Evolutionary conservation across 2,888 invertebrate species (phyloP), one percentile per base, ranked within the genome.

Genomic region (Limulus polyphemus): DNA sequence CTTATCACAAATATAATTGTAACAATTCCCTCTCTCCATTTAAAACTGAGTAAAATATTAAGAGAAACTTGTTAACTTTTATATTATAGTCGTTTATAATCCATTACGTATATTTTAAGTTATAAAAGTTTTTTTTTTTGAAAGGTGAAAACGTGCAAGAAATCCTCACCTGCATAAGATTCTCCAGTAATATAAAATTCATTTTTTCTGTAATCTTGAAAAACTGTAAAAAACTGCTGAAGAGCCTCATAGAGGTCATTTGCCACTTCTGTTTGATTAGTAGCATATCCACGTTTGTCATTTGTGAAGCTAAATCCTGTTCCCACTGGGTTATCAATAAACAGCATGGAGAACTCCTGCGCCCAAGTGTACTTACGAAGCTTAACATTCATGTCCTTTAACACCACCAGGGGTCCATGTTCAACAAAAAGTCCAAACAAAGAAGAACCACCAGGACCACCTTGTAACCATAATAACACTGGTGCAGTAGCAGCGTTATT

Each of bases 291-390:
- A 61, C 76, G 81, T 17, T 85, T 83, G 61, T 82, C 77, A 5
- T 84, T 82, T 0, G 93, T 91, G 72, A 91, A 93, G 77, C 93
- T 93, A 74, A 86, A 95, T 0, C 94, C 94, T 2, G 91, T 87
- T 2, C 92, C 91, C 0, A 90, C 94, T 0, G 94, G 94, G 76
- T 91, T 94, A 75, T 95, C 94, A 61, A 95, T 87, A 74, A 89
- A 95, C 60, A 95, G 81, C 54, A 94, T 77, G 70, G 86, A 84
- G 74, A 89, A 88, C 11, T 83, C 83, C 52, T 82, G 77, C 61
- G 84, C 85, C 94, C 94, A 95, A 11, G 86, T 83, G 70, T 85
- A 86, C 70, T 86, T 82, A 52, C 90, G 81, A 67, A 82, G 77
- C 67, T 79, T 78, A 58, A 86, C 68, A 3, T 68, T 65, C 54